Evolutionary conservation across 2,113 vertebrate species (phyloP), one percentile per base, ranked within the genome.

Genomic region (Macrotus californicus): DNA sequence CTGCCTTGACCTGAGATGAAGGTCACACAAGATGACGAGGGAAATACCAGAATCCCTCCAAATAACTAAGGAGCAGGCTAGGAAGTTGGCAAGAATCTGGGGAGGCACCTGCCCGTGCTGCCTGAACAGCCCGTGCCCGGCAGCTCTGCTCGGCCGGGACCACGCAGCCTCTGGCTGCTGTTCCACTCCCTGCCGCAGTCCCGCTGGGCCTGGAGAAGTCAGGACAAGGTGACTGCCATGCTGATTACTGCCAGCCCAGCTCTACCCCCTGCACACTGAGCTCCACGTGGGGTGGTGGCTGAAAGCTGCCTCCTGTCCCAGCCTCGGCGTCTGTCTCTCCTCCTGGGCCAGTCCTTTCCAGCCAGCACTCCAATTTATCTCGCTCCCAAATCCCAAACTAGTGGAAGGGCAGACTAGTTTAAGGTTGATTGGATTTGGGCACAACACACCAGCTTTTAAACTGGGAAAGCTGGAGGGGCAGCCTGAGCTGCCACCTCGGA

Each of bases 111-210:
- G 10, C 24, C 26, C 0, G 34, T 0, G 2, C 18, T 6, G 6
- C 46, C 46, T 1, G 29, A 5, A 0, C 36, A 3, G 31, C 43
- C 22, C 1, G 0, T 1, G 10, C 2, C 9, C 0, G 22, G 21
- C 34, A 19, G 36, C 61, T 24, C 52, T 6, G 36, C 59, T 26
- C 13, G 41, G 48, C 48, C 2, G 26, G 41, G 41, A 29, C 43
- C 4, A 7, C 6, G 31, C 13, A 67, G 36, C 26, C 79, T 21
- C 72, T n/a, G 34, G 26, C 52, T 29, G 64, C n/a, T 4, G 29
- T 15, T 72, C 43, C 9, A 3, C 66, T 31, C 31, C 41, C 61
- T 43, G 46, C 92, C 16, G 29, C 5, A 87, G 59, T 48, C 46
- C 24, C 36, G 69, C 11, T 61, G n/a, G 48, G 16, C 43, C 36